Evolutionary conservation across 2,888 invertebrate genomes (phyloP).

Genomic region (Quadroppia sp.): DNA sequence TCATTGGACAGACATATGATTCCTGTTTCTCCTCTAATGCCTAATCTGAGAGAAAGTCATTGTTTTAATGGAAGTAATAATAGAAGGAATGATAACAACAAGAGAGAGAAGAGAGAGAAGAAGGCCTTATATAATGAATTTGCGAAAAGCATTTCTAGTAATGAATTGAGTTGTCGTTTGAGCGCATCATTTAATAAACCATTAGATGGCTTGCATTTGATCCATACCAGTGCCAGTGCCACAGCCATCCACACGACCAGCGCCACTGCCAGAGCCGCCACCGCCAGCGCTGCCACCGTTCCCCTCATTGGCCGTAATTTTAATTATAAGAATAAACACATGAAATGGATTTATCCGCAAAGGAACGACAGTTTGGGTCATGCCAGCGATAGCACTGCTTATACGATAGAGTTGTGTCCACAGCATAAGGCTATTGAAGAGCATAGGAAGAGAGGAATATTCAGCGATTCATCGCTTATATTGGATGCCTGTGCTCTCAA

Average conservation of each 20-base stretch:
- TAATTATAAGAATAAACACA: slow-evolving; percentile 31
- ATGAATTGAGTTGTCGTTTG: slow-evolving; percentile 35
- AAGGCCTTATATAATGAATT: slow-evolving; percentile 30
- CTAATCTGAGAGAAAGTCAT: slow-evolving; percentile 6
- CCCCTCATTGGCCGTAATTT: background rate
- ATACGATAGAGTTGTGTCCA: background rate
- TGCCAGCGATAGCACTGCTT: slow-evolving; percentile 1
- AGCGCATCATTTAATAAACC: slow-evolving; percentile 37
- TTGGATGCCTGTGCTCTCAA: slow-evolving; percentile 5
- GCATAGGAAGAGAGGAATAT: background rate
- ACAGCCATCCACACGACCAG: background rate
- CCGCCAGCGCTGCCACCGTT: background rate
- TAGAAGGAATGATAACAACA: slow-evolving; percentile 17
- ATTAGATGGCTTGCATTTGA: slow-evolving; percentile 9
- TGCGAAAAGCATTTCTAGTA: slow-evolving; percentile 30
- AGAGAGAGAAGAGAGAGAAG: too few species aligned
- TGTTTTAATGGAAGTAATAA: slow-evolving; percentile 35
- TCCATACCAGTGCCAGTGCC: background rate
- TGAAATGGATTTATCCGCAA: slow-evolving; percentile 27
- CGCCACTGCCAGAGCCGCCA: too few species aligned
- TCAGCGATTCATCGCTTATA: background rate
- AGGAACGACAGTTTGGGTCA: background rate
- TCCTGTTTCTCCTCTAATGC: slow-evolving; percentile 20
- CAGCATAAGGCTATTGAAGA: slow-evolving; percentile 4
- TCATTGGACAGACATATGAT: background rate